Percentiles rank a stretch among this genome's conserved stretches.
These are phyloP conservation scores for Crenuchus spilurus DNA, from an alignment of 2,797 vertebrate species.

Conservation along the genomic window DNA sequence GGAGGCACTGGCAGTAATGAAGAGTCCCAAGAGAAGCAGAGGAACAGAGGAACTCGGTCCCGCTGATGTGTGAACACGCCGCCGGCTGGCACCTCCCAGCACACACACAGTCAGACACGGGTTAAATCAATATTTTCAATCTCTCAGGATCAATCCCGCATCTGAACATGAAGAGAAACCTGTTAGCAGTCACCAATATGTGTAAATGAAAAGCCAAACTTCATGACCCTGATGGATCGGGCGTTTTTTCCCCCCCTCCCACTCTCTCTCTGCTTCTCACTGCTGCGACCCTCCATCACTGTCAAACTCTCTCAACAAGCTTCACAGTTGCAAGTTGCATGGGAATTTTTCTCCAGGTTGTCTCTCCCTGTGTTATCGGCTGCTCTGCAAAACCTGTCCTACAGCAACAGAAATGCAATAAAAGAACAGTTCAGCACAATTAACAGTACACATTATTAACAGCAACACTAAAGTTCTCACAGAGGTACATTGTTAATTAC, in stretches of 20 bases:
- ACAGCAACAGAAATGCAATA: not conserved
- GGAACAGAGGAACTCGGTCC: slow-evolving; percentile 81
- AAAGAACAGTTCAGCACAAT: not conserved
- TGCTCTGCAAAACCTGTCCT: slow-evolving; percentile 28
- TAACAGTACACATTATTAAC: no score
- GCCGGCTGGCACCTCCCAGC: slow-evolving; percentile 85
- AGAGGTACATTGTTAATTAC: no score
- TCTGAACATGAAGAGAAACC: slow-evolving; percentile 92
- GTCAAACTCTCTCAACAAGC: slow-evolving; percentile 35
- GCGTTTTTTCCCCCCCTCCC: slow-evolving; percentile 41
- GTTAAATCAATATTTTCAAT: slow-evolving; percentile 99
- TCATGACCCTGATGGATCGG: slow-evolving; percentile 65
- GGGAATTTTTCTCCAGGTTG: slow-evolving; percentile 33
- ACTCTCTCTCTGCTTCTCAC: slow-evolving; percentile 38
- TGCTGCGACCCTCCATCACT: slow-evolving; percentile 42
- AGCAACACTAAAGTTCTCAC: no score
- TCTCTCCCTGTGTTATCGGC: slow-evolving; percentile 37
- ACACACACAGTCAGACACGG: slow-evolving; percentile 84
- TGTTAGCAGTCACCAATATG: slow-evolving; percentile 89
- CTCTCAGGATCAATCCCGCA: slow-evolving; percentile 96
- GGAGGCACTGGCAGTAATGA: slow-evolving; percentile 86
- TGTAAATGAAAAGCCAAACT: slow-evolving; percentile 98
- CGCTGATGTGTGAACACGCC: slow-evolving; percentile 91
- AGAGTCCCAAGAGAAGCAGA: slow-evolving; percentile 89
- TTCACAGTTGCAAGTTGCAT: slow-evolving; percentile 28